These are phyloP conservation scores for Strix uralensis DNA, from an alignment of 2,113 vertebrate genomes.

Conservation along the genomic window DNA sequence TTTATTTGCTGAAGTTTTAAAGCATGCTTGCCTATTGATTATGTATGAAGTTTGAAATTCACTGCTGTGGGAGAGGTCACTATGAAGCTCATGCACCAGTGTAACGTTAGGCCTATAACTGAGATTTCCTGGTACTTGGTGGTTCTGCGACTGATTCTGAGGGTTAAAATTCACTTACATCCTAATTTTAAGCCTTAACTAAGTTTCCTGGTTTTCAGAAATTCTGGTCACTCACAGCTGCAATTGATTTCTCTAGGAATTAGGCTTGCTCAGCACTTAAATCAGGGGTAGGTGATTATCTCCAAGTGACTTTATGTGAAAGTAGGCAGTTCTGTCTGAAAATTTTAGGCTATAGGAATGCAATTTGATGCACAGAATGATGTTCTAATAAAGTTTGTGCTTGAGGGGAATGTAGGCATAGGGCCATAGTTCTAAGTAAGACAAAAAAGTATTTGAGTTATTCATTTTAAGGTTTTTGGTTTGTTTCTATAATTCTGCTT, in stretches of 20 bases:
- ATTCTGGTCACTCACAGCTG: not conserved
- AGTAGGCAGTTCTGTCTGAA: not conserved
- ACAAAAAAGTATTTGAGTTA: not conserved
- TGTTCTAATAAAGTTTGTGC: not conserved
- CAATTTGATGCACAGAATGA: not conserved
- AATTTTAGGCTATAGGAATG: not conserved
- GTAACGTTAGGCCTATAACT: not conserved
- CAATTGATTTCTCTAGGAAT: constrained; percentile 29
- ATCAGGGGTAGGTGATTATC: not conserved
- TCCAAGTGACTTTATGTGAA: not conserved
- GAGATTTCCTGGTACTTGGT: not conserved
- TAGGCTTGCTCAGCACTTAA: constrained; percentile 24
- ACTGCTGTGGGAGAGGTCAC: not conserved
- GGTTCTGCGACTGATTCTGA: not conserved
- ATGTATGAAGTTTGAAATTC: not conserved
- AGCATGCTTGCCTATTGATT: not conserved
- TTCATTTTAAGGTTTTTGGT: not conserved
- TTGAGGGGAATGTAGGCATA: not conserved
- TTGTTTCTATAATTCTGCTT: not conserved
- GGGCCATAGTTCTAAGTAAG: not conserved
- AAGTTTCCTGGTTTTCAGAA: constrained; percentile 3
- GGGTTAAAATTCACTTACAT: not conserved
- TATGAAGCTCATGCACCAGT: not conserved
- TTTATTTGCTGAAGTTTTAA: not conserved
- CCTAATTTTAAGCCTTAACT: not conserved